A percentile compares a stretch with the other conserved stretches of the same genome.
These are phyloP conservation scores for Rhabdophis nuchalis DNA, from an alignment of 2,797 vertebrate genomes.

Conservation along the genomic window DNA sequence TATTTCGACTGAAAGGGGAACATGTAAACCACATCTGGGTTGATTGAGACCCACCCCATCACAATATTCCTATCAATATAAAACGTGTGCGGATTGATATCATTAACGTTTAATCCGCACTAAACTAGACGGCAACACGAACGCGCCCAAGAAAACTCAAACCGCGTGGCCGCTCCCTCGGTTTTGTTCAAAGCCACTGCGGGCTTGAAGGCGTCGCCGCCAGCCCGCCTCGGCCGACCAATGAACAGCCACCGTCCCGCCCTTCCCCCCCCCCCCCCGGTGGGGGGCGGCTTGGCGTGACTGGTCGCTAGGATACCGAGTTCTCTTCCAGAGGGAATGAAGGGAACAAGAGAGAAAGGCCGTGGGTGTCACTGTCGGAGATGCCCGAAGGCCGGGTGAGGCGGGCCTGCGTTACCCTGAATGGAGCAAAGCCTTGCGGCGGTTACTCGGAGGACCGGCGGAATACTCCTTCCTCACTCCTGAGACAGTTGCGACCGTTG, in stretches of 20 bases:
- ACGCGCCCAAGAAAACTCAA: background rate
- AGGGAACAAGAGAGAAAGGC: too few relatives aligned
- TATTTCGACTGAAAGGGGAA: background rate
- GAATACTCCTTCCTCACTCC: background rate
- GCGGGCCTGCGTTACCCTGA: background rate
- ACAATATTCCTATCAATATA: background rate
- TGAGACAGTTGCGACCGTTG: background rate
- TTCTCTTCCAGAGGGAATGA: too few relatives aligned
- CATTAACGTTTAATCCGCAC: background rate
- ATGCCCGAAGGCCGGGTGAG: background rate
- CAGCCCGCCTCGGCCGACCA: background rate
- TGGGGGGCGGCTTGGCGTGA: background rate
- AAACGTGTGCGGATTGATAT: background rate
- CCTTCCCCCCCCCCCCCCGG: background rate
- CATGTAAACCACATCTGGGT: background rate
- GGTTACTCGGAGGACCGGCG: background rate
- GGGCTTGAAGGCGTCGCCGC: background rate
- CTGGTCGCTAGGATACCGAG: slow-evolving; percentile 8
- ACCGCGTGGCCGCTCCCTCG: background rate
- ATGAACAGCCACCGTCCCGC: background rate
- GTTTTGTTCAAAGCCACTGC: background rate
- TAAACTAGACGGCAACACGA: background rate
- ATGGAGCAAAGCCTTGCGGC: background rate
- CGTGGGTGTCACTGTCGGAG: background rate
- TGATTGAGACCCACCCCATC: background rate